Evolutionary conservation across 2,797 vertebrate species (phyloP).

Genomic region (Oryzias dopingdopingensis): DNA sequence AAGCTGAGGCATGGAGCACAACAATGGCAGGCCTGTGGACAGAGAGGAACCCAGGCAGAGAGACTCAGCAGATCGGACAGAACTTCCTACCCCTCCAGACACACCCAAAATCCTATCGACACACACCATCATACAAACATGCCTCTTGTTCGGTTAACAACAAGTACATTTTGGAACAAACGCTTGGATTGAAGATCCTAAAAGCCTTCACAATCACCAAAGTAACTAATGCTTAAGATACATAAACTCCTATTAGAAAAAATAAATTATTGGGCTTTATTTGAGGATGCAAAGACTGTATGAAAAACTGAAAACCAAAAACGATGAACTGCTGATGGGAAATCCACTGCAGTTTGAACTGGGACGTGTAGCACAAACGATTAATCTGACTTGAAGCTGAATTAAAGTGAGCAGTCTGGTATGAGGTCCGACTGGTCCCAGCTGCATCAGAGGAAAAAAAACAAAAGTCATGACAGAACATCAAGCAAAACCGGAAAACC

Average conservation of each 20-base stretch:
- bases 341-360: slow-evolving; percentile 20
- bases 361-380: slow-evolving; percentile 34
- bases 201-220: slow-evolving; percentile 28
- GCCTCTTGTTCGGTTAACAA: slow-evolving; percentile 51
- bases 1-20: slow-evolving; percentile 60
- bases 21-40: slow-evolving; percentile 74
- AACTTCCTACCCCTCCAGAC: slow-evolving; percentile 59
- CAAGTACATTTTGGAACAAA: slow-evolving; percentile 3
- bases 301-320: background rate
- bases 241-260: no score
- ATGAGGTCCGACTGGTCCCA: slow-evolving; percentile 48
- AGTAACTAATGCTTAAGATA: no score
- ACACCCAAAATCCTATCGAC: slow-evolving; percentile 60
- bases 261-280: no score
- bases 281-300: background rate
- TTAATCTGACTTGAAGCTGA: slow-evolving; percentile 23
- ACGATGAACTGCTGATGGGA: slow-evolving; percentile 28
- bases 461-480: slow-evolving; percentile 16
- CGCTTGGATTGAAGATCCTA: background rate
- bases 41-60: slow-evolving; percentile 33
- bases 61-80: slow-evolving; percentile 44
- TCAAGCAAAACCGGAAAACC: slow-evolving; percentile 41
- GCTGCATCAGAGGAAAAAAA: background rate
- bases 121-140: slow-evolving; percentile 49
- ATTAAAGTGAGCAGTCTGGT: slow-evolving; percentile 32